These are phyloP conservation scores for Augochlora pura DNA, from an alignment of 1,140 invertebrate genomes.

Conservation along the genomic window DNA sequence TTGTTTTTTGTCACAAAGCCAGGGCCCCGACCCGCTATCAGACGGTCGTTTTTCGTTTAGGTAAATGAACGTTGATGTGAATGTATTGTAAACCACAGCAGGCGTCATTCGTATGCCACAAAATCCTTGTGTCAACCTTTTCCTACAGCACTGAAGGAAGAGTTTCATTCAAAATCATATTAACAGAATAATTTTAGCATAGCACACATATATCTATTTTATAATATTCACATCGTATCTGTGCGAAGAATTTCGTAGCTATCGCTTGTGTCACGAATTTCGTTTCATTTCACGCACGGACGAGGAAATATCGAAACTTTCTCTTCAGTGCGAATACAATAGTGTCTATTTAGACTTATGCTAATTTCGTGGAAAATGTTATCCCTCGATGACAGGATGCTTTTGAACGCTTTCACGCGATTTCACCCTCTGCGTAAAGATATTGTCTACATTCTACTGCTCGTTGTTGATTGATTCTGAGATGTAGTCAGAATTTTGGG, in stretches of 20 bases:
- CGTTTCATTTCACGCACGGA: neutral
- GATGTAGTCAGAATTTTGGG: neutral
- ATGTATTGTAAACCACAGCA: slow-evolving; percentile 30
- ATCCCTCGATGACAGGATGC: neutral
- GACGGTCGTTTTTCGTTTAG: slow-evolving; percentile 79
- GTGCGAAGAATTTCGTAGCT: neutral
- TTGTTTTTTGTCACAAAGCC: slow-evolving; percentile 71
- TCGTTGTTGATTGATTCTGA: neutral
- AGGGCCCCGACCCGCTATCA: slow-evolving; percentile 79
- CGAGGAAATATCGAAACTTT: neutral
- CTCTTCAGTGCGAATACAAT: neutral
- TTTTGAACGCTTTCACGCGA: slow-evolving; percentile 27
- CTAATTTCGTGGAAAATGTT: neutral
- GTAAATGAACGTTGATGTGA: slow-evolving; percentile 73
- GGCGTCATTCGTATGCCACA: neutral
- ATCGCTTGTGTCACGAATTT: neutral
- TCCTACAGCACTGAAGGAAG: neutral
- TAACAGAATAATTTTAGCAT: neutral
- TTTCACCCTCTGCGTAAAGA: slow-evolving; percentile 5
- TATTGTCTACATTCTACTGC: neutral
- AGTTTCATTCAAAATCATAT: too few relatives aligned
- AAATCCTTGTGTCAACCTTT: neutral
- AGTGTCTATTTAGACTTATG: slow-evolving; percentile 13
- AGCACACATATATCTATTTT: too few relatives aligned
- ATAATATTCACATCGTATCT: neutral